Evolutionary conservation across 2,888 invertebrate genomes (phyloP).

Genomic region (Mesorhabditis belari): DNA sequence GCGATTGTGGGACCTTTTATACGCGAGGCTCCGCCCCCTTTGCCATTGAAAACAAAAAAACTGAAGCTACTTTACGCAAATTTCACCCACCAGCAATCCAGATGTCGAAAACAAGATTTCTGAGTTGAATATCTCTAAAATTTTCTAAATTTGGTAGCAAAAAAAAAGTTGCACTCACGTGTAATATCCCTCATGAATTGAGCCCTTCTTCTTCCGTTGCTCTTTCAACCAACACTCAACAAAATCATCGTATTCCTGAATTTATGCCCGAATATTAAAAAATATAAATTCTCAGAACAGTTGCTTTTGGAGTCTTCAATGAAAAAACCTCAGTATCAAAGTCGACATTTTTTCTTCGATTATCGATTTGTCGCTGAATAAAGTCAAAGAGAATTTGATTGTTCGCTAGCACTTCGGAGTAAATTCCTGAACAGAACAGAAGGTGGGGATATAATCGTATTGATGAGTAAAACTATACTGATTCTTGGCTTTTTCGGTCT

Average conservation of each 20-base stretch:
- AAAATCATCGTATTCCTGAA: slow-evolving; percentile 4
- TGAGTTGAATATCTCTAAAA: not conserved
- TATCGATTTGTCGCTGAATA: not conserved
- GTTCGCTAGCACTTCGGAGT: not conserved
- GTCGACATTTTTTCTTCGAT: not conserved
- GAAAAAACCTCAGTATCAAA: not conserved
- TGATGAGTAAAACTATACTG: too few relatives aligned
- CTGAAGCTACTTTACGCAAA: slow-evolving; percentile 1
- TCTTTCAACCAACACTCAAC: slow-evolving; percentile 17
- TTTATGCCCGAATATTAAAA: slow-evolving; percentile 4
- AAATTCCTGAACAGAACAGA: too few relatives aligned
- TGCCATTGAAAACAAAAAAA: slow-evolving; percentile 1
- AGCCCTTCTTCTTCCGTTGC: slow-evolving; percentile 10
- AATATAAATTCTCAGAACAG: not conserved
- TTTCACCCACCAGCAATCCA: not conserved
- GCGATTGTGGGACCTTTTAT: too few relatives aligned
- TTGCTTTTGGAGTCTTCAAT: not conserved
- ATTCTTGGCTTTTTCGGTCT: too few relatives aligned
- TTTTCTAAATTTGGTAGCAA: not conserved
- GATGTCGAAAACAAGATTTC: not conserved
- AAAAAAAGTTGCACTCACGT: not conserved
- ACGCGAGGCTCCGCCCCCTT: too few relatives aligned
- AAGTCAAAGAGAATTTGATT: not conserved
- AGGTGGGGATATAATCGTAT: too few relatives aligned
- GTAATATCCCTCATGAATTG: slow-evolving; percentile 7